These are phyloP conservation scores for Crotophaga sulcirostris DNA, from an alignment of 2,113 vertebrate species.

Conservation along the genomic window DNA sequence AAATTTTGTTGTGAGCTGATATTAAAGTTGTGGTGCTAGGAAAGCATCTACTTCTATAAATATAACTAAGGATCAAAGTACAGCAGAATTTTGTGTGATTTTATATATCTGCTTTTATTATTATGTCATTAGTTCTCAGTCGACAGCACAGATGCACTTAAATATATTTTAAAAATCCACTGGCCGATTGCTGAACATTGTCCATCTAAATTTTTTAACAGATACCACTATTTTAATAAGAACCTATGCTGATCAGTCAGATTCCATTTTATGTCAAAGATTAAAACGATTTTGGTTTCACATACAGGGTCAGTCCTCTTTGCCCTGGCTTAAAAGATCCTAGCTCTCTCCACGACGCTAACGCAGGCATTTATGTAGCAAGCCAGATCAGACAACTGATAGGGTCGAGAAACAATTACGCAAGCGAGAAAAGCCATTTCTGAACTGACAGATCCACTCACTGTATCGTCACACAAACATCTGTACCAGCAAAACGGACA, in stretches of 20 bases:
- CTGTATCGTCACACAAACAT: conserved; percentile 19
- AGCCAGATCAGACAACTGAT: neutral
- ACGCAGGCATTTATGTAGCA: neutral
- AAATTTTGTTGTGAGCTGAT: neutral
- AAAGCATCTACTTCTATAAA: neutral
- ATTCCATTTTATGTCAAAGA: neutral
- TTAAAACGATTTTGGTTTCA: neutral
- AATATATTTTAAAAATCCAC: neutral
- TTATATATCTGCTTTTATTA: neutral
- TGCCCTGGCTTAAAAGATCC: neutral
- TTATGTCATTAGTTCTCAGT: neutral
- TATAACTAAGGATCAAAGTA: neutral
- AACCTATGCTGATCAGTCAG: neutral
- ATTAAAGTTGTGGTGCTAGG: neutral
- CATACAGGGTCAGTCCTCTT: neutral
- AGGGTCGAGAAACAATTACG: neutral
- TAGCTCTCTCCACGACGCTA: neutral
- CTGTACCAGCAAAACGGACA: neutral
- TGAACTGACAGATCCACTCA: neutral
- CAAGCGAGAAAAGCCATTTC: neutral
- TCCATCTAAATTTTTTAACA: neutral
- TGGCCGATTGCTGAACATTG: neutral
- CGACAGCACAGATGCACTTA: neutral
- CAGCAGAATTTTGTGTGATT: neutral
- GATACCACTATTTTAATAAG: neutral